Evolutionary conservation across 2,888 invertebrate genomes (phyloP).

Genomic region (Eucriotettix oculatus): DNA sequence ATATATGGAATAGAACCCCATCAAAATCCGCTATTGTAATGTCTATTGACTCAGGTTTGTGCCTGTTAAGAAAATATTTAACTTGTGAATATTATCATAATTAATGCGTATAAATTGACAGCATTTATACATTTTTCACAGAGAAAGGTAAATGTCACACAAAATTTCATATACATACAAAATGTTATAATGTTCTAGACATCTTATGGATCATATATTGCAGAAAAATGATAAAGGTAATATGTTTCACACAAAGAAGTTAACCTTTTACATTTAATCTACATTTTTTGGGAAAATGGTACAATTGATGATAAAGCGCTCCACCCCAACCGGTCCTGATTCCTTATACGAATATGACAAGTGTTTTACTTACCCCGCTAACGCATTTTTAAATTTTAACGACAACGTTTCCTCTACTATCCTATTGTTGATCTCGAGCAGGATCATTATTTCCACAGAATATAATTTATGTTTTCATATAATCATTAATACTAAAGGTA

Average conservation of each 20-base stretch:
- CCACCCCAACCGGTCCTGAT: conserved; percentile 9
- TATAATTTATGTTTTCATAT: conserved; percentile 5
- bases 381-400: conserved; percentile 89
- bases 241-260: no score
- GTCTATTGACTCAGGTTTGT: conserved; percentile 91
- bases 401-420: conserved; percentile 94
- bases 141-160: no score
- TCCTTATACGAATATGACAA: neutral
- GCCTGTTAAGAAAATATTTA: conserved; percentile 32
- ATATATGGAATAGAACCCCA: conserved; percentile 95
- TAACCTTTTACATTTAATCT: no score
- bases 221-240: no score
- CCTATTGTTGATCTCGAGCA: conserved; percentile 97
- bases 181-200: no score
- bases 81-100: no score
- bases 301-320: neutral
- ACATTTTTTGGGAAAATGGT: no score
- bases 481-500: conserved; percentile 11
- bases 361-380: conserved; percentile 68
- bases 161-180: no score
- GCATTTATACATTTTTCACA: no score
- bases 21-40: conserved; percentile 94
- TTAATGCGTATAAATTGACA: no score
- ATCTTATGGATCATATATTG: no score
- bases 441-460: conserved; percentile 59